Conservation (phyloP, 2,888 invertebrate genomes). For the Agrochola lota region DNA sequence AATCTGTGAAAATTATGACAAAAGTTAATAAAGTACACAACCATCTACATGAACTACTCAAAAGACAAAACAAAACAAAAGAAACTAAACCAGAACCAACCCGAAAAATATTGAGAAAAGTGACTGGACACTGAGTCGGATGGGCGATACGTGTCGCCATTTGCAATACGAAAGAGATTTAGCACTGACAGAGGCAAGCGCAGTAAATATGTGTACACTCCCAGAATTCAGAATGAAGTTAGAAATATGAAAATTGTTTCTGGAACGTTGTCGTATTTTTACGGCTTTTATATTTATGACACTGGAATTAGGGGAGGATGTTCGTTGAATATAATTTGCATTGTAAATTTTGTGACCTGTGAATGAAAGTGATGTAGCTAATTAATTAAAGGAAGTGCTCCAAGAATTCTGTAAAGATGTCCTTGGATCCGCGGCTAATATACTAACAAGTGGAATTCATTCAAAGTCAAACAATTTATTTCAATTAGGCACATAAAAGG, state of each 20-base stretch:
- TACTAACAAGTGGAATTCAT: slow-evolving; percentile 26
- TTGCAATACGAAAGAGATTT: slow-evolving; percentile 63
- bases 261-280: slow-evolving; percentile 56
- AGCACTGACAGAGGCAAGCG: slow-evolving; percentile 62
- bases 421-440: slow-evolving; percentile 9
- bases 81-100: slow-evolving; percentile 19
- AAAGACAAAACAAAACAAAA: slow-evolving; percentile 42
- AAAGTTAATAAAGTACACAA: background rate
- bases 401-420: slow-evolving; percentile 17
- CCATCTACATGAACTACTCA: background rate
- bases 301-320: slow-evolving; percentile 47
- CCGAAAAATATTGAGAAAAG: slow-evolving; percentile 62
- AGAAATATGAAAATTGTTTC: slow-evolving; percentile 68
- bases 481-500: too few species aligned
- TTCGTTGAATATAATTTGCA: slow-evolving; percentile 55
- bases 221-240: slow-evolving; percentile 63
- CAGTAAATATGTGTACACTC: slow-evolving; percentile 60
- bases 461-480: too few species aligned
- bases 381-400: slow-evolving; percentile 50
- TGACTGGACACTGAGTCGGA: slow-evolving; percentile 59
- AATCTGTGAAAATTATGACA: background rate
- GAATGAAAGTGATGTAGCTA: slow-evolving; percentile 53
- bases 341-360: slow-evolving; percentile 58
- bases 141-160: slow-evolving; percentile 63
- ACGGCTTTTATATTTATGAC: slow-evolving; percentile 60